Evolutionary conservation across 2,888 invertebrate species (phyloP).

Genomic region (Fragum fragum): DNA sequence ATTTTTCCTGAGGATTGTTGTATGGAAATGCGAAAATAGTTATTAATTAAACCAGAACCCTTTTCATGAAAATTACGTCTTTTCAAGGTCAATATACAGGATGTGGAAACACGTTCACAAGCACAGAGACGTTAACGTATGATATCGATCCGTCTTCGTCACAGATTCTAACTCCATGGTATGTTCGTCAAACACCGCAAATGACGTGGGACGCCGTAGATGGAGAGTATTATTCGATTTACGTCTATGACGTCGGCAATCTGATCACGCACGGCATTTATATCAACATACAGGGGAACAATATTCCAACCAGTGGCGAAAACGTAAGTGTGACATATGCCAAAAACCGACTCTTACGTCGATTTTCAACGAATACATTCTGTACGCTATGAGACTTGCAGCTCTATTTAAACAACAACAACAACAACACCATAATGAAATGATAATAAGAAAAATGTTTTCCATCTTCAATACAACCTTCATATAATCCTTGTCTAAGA

Average conservation of each 20-base stretch:
- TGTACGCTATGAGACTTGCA: too few relatives aligned
- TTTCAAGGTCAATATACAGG: conserved; percentile 45
- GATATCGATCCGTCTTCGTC: conserved; percentile 43
- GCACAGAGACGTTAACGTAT: conserved; percentile 5
- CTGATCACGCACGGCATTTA: conserved; percentile 46
- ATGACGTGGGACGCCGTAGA: conserved; percentile 16
- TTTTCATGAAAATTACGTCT: too few relatives aligned
- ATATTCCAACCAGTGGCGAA: conserved; percentile 33
- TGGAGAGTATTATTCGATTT: conserved; percentile 40
- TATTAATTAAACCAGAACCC: too few relatives aligned
- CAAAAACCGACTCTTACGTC: too few relatives aligned
- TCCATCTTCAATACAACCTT: too few relatives aligned
- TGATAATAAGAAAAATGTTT: too few relatives aligned
- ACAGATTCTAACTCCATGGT: conserved; percentile 47
- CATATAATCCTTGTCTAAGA: too few relatives aligned
- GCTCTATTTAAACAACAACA: too few relatives aligned
- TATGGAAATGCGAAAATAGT: too few relatives aligned
- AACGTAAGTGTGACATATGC: conserved; percentile 6
- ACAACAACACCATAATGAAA: too few relatives aligned
- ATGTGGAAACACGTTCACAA: conserved; percentile 47
- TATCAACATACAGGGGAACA: conserved; percentile 58
- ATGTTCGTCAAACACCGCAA: conserved; percentile 28
- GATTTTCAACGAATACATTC: too few relatives aligned
- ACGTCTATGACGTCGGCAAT: conserved; percentile 55
- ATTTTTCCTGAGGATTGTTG: too few relatives aligned